A percentile compares a stretch with the other conserved stretches of the same genome.
Conservation (phyloP, 2,113 vertebrate species). For the Dasyurus viverrinus region DNA sequence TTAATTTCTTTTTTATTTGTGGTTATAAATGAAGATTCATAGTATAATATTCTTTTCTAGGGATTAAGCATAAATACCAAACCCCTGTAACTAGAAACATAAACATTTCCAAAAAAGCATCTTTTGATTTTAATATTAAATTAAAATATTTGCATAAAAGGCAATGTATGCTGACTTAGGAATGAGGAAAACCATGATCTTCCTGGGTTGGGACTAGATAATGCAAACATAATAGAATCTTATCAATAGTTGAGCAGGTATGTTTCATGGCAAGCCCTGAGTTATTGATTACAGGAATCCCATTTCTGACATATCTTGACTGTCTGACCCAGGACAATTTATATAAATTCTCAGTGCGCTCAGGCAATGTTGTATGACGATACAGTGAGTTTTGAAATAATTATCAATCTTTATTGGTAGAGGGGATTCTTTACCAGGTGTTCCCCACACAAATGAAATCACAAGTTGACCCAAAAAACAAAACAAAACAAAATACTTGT, state of each 20-base stretch:
- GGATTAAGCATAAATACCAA: too few relatives aligned
- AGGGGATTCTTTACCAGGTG: neutral
- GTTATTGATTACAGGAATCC: neutral
- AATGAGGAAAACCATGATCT: neutral
- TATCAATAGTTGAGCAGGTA: neutral
- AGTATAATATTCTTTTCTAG: conserved; percentile 53
- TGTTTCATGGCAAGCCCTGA: neutral
- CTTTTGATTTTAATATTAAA: too few relatives aligned
- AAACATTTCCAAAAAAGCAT: too few relatives aligned
- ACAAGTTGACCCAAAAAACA: neutral
- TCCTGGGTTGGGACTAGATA: neutral
- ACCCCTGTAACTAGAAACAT: too few relatives aligned
- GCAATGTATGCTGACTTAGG: too few relatives aligned
- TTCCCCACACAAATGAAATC: neutral
- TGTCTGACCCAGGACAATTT: neutral
- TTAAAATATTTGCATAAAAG: too few relatives aligned
- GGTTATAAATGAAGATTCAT: conserved; percentile 85
- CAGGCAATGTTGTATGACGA: neutral
- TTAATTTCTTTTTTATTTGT: conserved; percentile 80
- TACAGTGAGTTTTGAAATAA: neutral
- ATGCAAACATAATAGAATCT: neutral
- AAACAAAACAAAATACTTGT: too few relatives aligned
- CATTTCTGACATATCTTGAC: neutral
- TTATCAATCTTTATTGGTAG: neutral
- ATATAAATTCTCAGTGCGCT: neutral